Percentiles rank a stretch among this genome's conserved stretches.
phyloP scores from a whole-genome alignment of 2,888 invertebrate genomes.

The Belgica antarctica region DNA sequence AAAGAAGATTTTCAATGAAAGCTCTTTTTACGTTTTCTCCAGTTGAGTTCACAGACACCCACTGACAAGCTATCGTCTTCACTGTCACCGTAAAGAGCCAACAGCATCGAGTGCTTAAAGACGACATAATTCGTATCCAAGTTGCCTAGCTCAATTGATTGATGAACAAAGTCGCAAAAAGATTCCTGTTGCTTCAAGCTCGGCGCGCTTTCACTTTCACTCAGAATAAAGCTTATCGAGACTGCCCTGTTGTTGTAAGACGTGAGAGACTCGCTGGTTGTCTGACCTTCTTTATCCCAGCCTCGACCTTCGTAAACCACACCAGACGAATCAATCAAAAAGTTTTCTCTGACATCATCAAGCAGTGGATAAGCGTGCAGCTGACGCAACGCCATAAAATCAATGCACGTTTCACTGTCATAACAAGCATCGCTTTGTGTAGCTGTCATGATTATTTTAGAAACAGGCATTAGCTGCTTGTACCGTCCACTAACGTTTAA shows the following conservation, averaged over 20 bases:
- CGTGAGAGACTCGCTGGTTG: constrained; percentile 30
- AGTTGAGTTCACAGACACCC: neutral
- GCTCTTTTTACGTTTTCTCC: neutral
- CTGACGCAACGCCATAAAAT: neutral
- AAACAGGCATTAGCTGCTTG: neutral
- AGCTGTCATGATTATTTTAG: neutral
- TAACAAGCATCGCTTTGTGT: neutral
- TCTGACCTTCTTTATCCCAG: neutral
- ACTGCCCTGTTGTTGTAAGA: constrained; percentile 26
- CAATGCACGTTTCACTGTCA: neutral
- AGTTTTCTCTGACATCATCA: constrained; percentile 28
- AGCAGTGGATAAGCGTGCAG: constrained; percentile 19
- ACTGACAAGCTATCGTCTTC: neutral
- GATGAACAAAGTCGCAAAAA: constrained; percentile 21
- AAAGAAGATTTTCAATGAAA: neutral
- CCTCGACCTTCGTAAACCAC: constrained; percentile 32
- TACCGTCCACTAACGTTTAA: neutral
- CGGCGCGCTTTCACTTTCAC: neutral
- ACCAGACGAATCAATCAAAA: constrained; percentile 9
- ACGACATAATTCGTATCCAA: neutral
- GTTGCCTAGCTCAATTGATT: neutral
- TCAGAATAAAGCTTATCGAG: constrained; percentile 8
- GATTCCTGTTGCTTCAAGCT: neutral
- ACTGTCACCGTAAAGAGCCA: neutral
- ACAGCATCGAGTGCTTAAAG: neutral